Percentiles rank a stretch among this genome's conserved stretches.
These are phyloP conservation scores for Crocallis elinguaria DNA, from an alignment of 2,888 invertebrate species.

Conservation along the genomic window DNA sequence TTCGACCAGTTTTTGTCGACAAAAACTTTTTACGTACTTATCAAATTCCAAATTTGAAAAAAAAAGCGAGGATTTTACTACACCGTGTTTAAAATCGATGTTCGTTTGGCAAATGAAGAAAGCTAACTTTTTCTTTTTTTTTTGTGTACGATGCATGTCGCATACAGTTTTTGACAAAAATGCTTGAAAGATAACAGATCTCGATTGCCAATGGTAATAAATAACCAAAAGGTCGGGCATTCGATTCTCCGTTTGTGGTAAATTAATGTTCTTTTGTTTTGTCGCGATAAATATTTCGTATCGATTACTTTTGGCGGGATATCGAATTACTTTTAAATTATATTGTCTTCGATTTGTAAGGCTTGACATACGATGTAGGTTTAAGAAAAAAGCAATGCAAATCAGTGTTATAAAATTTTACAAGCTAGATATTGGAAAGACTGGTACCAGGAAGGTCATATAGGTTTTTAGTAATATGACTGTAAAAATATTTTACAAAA, in stretches of 20 bases:
- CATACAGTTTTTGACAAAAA: slow-evolving; percentile 40
- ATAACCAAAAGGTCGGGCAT: slow-evolving; percentile 34
- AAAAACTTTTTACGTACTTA: slow-evolving; percentile 8
- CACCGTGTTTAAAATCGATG: slow-evolving; percentile 16
- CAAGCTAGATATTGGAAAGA: too few relatives aligned
- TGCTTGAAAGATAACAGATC: slow-evolving; percentile 36
- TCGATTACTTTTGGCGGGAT: slow-evolving; percentile 34
- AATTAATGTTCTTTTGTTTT: slow-evolving; percentile 40
- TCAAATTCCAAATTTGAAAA: slow-evolving; percentile 16
- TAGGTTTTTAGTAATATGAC: too few relatives aligned
- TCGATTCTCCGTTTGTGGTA: slow-evolving; percentile 32
- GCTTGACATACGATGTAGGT: slow-evolving; percentile 1
- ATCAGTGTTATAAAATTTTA: too few relatives aligned
- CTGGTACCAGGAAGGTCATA: too few relatives aligned
- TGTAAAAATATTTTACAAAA: too few relatives aligned
- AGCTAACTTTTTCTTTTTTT: not conserved
- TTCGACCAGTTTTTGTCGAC: slow-evolving; percentile 31
- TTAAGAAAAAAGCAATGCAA: not conserved
- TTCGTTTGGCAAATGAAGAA: slow-evolving; percentile 20
- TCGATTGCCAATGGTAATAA: slow-evolving; percentile 36
- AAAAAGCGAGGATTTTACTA: slow-evolving; percentile 1
- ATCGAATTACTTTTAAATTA: slow-evolving; percentile 30
- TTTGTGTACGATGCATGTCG: slow-evolving; percentile 21
- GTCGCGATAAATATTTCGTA: slow-evolving; percentile 35
- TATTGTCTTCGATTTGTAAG: slow-evolving; percentile 30